Conservation (phyloP, 2,113 vertebrate species). For the Arenaria interpres region DNA sequence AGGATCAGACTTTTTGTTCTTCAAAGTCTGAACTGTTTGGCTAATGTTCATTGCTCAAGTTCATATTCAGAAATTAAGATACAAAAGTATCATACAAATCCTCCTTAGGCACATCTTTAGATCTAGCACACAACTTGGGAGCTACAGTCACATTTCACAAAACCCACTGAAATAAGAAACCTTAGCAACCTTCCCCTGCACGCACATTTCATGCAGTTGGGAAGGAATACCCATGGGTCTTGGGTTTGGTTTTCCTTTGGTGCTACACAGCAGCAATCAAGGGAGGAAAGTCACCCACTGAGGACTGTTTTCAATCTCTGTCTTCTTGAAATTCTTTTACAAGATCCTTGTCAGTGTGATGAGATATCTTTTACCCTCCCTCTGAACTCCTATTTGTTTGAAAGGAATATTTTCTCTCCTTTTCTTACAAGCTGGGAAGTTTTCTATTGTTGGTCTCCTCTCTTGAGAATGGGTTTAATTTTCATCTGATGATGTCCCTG, state of each 20-base stretch:
- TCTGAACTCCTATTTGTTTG: background rate
- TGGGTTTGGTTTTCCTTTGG: background rate
- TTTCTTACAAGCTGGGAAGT: background rate
- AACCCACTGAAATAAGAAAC: background rate
- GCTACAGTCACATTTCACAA: background rate
- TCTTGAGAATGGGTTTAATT: background rate
- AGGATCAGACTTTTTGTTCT: background rate
- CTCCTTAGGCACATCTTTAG: background rate
- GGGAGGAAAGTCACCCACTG: background rate
- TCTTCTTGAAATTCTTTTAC: background rate
- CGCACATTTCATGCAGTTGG: background rate
- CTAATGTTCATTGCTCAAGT: background rate
- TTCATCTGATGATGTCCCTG: background rate
- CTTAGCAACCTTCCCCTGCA: background rate
- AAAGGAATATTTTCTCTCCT: background rate
- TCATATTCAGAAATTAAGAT: background rate
- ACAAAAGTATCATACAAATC: background rate
- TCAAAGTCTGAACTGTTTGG: background rate
- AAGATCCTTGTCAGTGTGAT: background rate
- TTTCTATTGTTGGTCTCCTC: background rate
- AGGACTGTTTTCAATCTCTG: background rate
- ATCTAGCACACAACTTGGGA: fast-evolving
- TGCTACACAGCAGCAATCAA: background rate
- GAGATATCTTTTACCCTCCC: background rate
- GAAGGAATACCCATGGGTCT: background rate